phyloP scores from a whole-genome alignment of 2,888 invertebrate species.

The Prostheceraeus crozeri region DNA sequence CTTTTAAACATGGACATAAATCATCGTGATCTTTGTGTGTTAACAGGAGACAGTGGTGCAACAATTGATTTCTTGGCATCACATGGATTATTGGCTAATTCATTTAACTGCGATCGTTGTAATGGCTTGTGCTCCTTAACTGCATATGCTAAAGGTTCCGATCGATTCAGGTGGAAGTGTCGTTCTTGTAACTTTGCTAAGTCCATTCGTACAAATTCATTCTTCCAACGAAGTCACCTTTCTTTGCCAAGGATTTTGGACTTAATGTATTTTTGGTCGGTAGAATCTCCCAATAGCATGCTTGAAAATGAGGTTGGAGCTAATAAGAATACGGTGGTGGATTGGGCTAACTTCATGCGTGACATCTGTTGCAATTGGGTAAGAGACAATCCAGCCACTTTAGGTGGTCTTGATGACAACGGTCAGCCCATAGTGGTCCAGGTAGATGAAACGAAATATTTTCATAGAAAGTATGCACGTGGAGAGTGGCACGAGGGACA shows the following conservation, averaged over 20 bases:
- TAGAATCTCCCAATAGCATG: too few relatives aligned
- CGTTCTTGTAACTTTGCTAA: conserved; percentile 22
- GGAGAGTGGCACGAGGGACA: conserved; percentile 28
- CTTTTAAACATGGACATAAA: background rate
- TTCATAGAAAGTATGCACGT: conserved; percentile 27
- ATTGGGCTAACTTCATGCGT: conserved; percentile 22
- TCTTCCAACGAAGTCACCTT: conserved; percentile 27
- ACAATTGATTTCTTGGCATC: conserved; percentile 7
- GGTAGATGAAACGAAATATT: conserved; percentile 20
- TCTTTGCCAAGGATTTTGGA: conserved; percentile 23
- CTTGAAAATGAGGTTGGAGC: background rate
- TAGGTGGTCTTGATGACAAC: conserved; percentile 18
- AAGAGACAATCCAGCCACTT: conserved; percentile 14
- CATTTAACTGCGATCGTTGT: conserved; percentile 5
- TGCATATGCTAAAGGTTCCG: conserved; percentile 15
- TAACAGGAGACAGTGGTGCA: background rate
- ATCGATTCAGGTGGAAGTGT: conserved; percentile 25
- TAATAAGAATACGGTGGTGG: conserved; percentile 4
- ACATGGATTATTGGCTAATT: background rate
- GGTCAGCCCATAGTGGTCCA: conserved; percentile 16
- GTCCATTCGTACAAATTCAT: conserved; percentile 10
- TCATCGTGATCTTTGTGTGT: background rate
- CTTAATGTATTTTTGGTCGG: conserved; percentile 19
- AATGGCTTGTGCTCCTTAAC: conserved; percentile 3
- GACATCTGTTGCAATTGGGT: conserved; percentile 25